Base-by-base conservation (phyloP, 2,797 vertebrate species). In the Xenops minutus region DNA sequence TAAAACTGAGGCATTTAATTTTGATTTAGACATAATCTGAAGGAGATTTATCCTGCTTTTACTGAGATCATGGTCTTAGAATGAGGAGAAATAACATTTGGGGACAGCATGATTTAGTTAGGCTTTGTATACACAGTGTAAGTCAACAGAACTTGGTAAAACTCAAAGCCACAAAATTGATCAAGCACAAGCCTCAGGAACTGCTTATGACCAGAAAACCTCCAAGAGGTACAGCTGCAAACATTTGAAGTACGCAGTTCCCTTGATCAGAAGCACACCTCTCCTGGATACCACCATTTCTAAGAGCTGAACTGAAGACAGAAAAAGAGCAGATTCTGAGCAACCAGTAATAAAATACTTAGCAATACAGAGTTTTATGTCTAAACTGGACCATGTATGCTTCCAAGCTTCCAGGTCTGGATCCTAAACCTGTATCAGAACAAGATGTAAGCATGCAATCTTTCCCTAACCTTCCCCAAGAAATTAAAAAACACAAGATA, bases 71-170 rank as follows among this genome's bases (percentile, higher is more conserved):
- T 37, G 18, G 51, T 64, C 66, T 75, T 41, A 21, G 29, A 88
- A 76, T 52, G 16, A 84, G 36, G 68, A 86, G 44, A 73, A 83
- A 64, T 36, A 92, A 85, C 43, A 81, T 88, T 92, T 76, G 43
- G 39, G 10, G 22, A 67, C 21, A 76, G 14, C 22, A 89, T 43
- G 39, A 69, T 93, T 84, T 44, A 67, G 46, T 90, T 86, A 55
- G 63, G 59, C 19, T 94, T 94, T 92, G 59, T 85, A 85, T 74
- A 89, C 4, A 18, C 43, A 56, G 32, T 9, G 27, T 89, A 93
- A 95, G 88, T 49, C 93, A 95, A 94, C 22, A 88, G 26, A 56
- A 54, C 79, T 81, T 62, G 68, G 73, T 95, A 92, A 94, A 95
- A 84, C 55, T 93, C 48, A 34, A 93, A 94, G 63, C 52, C 83